Evolutionary conservation across 2,113 vertebrate genomes (phyloP).

Genomic region (Psilopogon haemacephalus): DNA sequence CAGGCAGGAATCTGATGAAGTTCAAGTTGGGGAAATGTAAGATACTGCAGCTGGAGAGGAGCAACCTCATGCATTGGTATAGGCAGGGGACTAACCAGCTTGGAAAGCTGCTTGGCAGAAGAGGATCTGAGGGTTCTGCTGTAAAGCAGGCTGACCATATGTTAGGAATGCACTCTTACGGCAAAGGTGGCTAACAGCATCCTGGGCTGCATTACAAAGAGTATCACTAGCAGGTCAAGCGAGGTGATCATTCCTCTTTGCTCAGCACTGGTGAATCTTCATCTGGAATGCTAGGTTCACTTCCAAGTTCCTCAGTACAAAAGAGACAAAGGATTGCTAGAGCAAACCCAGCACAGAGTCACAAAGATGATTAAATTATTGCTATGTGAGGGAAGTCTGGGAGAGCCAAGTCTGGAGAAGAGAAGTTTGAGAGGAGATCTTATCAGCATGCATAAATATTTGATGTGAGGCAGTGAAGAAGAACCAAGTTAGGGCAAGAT

Average conservation of each 20-base stretch:
- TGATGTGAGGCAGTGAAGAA: neutral
- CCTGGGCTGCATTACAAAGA: neutral
- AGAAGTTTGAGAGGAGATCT: neutral
- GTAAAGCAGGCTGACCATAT: neutral
- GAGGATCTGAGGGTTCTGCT: neutral
- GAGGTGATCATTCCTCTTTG: neutral
- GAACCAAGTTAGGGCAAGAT: neutral
- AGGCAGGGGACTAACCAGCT: neutral
- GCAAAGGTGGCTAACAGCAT: neutral
- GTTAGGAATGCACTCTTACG: neutral
- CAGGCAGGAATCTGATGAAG: no score
- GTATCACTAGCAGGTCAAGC: neutral
- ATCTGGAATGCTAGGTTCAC: neutral
- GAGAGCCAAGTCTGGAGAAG: neutral
- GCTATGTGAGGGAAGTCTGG: neutral
- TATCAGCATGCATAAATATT: neutral
- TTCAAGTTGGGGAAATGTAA: no score
- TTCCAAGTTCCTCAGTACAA: neutral
- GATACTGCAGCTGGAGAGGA: no score
- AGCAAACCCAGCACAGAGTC: neutral
- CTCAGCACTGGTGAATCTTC: neutral
- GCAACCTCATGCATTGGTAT: no score
- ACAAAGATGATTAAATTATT: neutral
- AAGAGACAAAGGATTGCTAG: neutral
- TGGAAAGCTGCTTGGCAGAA: neutral